A percentile compares a stretch with the other conserved stretches of the same genome.
phyloP scores from a whole-genome alignment of 2,797 vertebrate genomes.

The Haliaeetus vocifer region DNA sequence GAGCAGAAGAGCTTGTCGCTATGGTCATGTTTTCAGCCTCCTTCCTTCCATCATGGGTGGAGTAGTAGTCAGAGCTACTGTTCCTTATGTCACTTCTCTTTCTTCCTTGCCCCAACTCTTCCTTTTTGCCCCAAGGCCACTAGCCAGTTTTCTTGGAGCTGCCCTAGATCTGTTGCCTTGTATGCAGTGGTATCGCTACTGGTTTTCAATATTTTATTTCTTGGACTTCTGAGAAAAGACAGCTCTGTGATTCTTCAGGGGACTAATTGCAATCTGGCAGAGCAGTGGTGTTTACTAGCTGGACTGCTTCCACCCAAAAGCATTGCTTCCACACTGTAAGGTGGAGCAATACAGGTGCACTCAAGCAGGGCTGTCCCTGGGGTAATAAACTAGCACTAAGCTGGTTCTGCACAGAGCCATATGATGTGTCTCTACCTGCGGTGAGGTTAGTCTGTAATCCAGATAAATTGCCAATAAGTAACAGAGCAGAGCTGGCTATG shows the following conservation, averaged over 20 bases:
- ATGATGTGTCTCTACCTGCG: neutral
- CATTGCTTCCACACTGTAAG: neutral
- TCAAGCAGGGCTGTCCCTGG: neutral
- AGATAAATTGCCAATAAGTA: constrained; percentile 19
- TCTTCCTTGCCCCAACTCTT: neutral
- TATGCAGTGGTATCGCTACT: neutral
- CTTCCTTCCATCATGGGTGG: neutral
- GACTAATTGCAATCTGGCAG: neutral
- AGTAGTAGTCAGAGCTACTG: neutral
- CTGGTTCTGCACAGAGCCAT: neutral
- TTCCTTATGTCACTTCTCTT: neutral
- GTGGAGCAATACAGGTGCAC: neutral
- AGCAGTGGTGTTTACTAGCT: neutral
- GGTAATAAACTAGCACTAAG: neutral
- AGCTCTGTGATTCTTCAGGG: neutral
- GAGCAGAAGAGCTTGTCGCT: neutral
- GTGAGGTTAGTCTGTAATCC: neutral
- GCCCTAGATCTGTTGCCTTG: neutral
- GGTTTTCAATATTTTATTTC: neutral
- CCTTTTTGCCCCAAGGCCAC: neutral
- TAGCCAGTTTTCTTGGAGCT: neutral
- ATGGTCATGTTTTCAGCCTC: neutral
- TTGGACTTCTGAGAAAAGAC: neutral
- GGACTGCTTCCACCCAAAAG: neutral
- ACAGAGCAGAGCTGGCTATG: neutral